Evolutionary conservation across 2,113 vertebrate genomes (phyloP).

Genomic region (Pteropus alecto): DNA sequence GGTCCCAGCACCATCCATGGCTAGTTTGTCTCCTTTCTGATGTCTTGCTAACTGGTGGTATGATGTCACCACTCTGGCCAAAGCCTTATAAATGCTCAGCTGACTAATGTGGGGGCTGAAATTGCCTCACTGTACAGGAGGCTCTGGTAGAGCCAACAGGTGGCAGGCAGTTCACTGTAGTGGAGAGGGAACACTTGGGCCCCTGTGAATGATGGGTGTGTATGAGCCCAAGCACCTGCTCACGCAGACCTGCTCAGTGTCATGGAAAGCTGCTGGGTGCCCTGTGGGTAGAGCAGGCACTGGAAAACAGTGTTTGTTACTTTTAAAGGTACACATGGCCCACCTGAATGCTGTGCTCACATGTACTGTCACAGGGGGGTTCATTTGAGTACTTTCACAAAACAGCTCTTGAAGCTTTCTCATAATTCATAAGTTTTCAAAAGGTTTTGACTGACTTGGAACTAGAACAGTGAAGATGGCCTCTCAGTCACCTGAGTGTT

Average conservation of each 20-base stretch:
- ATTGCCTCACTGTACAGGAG: not conserved
- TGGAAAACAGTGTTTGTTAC: not conserved
- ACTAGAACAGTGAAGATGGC: not conserved
- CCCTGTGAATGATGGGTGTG: no score
- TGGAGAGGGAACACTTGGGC: not conserved
- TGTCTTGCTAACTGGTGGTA: not conserved
- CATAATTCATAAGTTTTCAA: not conserved
- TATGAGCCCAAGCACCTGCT: not conserved
- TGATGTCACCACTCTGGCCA: not conserved
- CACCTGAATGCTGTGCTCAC: no score
- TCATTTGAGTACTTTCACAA: not conserved
- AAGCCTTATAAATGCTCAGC: not conserved
- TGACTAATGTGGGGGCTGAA: not conserved
- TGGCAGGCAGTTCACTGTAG: not conserved
- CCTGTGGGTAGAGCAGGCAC: not conserved
- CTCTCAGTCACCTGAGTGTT: not conserved
- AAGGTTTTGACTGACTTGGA: not conserved
- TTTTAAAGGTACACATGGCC: not conserved
- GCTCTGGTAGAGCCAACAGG: not conserved
- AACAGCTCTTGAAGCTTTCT: not conserved
- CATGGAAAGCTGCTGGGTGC: not conserved
- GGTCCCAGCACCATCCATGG: not conserved
- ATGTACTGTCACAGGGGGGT: not conserved
- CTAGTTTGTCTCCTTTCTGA: not conserved
- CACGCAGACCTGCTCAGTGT: rapidly evolving